Evolutionary conservation across 2,888 invertebrate genomes (phyloP).

Genomic region (Sinhomidia bicolor): DNA sequence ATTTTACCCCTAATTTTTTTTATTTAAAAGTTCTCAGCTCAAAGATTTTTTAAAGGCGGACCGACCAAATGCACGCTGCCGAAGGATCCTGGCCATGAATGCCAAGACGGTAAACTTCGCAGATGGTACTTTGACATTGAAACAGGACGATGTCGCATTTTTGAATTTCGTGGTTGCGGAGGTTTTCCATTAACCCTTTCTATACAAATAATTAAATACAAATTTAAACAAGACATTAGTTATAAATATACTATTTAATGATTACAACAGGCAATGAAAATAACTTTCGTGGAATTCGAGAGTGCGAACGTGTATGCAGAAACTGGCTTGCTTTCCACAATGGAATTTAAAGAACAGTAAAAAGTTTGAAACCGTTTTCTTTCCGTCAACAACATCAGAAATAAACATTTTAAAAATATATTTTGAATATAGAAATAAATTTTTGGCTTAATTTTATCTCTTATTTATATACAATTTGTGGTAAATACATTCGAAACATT

Average conservation of each 20-base stretch:
- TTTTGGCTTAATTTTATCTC: too few species aligned
- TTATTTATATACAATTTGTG: too few species aligned
- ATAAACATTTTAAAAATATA: too few species aligned
- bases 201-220: not conserved
- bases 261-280: constrained; percentile 14
- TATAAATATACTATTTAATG: not conserved
- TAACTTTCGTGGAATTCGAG: not conserved
- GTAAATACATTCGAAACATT: too few species aligned
- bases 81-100: not conserved
- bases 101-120: not conserved
- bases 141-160: not conserved
- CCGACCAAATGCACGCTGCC: not conserved
- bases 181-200: not conserved
- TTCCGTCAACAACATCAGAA: not conserved
- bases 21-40: too few species aligned
- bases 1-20: not conserved
- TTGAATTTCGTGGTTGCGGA: not conserved
- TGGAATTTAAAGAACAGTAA: too few species aligned
- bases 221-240: not conserved
- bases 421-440: too few species aligned
- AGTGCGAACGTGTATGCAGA: not conserved
- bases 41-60: not conserved
- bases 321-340: not conserved
- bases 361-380: too few species aligned
- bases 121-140: constrained; percentile 16